These are phyloP conservation scores for Dichetophora obliterata DNA, from an alignment of 2,888 invertebrate species.

Conservation along the genomic window DNA sequence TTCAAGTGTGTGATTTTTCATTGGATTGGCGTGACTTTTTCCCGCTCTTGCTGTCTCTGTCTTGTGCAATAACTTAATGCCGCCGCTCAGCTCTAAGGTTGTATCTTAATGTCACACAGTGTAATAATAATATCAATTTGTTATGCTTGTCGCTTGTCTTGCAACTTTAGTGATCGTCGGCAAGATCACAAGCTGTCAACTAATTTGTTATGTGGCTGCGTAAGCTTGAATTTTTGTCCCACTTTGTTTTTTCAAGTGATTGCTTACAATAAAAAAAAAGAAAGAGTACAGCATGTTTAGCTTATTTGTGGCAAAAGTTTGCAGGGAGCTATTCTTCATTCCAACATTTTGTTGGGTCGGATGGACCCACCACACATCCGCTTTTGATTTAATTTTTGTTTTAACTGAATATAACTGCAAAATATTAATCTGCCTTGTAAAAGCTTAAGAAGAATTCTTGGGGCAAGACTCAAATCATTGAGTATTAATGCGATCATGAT, in stretches of 20 bases:
- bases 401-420: no score
- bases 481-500: no score
- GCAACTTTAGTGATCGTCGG: constrained; percentile 24
- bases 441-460: no score
- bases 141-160: constrained; percentile 62
- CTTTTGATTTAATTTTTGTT: background rate
- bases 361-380: background rate
- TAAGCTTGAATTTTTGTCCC: background rate
- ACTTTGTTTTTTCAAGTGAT: background rate
- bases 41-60: constrained; percentile 41
- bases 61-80: background rate
- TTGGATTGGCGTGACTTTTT: constrained; percentile 24
- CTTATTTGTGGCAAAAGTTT: background rate
- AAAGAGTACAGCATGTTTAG: constrained; percentile 10
- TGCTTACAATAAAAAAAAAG: background rate
- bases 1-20: constrained; percentile 52
- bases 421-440: no score
- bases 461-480: no score
- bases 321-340: background rate
- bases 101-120: constrained; percentile 36
- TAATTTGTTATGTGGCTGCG: constrained; percentile 30
- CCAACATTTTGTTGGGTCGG: no score
- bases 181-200: constrained; percentile 33
- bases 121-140: constrained; percentile 64
- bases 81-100: background rate